These are phyloP conservation scores for Pteruthius melanotis DNA, from an alignment of 2,113 vertebrate species.

Conservation along the genomic window DNA sequence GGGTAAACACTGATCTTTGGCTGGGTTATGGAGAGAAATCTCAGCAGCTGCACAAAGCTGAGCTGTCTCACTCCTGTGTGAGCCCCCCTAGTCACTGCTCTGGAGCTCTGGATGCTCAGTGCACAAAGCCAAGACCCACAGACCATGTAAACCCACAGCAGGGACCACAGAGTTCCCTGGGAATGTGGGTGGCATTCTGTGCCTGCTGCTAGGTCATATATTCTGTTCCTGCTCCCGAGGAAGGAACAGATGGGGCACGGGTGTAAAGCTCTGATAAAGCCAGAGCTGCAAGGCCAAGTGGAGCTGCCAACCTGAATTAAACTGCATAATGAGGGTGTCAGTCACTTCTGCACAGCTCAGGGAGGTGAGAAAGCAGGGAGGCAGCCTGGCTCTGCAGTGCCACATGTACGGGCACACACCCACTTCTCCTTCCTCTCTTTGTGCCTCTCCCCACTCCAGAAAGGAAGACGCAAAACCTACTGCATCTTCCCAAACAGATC, in stretches of 20 bases:
- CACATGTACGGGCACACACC: not conserved
- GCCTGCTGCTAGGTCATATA: not conserved
- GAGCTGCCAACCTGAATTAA: conserved; percentile 38
- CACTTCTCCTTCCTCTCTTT: not conserved
- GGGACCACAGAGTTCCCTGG: not conserved
- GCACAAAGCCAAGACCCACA: not conserved
- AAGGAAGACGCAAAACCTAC: not conserved
- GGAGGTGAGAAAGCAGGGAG: not conserved
- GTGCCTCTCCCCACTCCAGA: not conserved
- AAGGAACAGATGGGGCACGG: not conserved
- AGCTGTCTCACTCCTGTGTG: not conserved
- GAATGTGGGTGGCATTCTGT: not conserved
- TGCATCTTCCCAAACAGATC: conserved; percentile 47
- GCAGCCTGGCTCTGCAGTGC: not conserved
- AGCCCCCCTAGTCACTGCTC: not conserved
- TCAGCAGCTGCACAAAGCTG: not conserved
- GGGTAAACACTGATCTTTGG: not conserved
- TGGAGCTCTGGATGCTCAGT: not conserved
- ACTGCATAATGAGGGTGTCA: conserved; percentile 34
- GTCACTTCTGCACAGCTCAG: not conserved
- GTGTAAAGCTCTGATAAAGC: not conserved
- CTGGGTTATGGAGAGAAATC: not conserved
- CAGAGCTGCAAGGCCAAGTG: not conserved
- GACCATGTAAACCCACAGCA: not conserved
- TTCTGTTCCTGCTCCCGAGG: not conserved